These are phyloP conservation scores for Pampusana beccarii DNA, from an alignment of 2,113 vertebrate species.

Conservation along the genomic window DNA sequence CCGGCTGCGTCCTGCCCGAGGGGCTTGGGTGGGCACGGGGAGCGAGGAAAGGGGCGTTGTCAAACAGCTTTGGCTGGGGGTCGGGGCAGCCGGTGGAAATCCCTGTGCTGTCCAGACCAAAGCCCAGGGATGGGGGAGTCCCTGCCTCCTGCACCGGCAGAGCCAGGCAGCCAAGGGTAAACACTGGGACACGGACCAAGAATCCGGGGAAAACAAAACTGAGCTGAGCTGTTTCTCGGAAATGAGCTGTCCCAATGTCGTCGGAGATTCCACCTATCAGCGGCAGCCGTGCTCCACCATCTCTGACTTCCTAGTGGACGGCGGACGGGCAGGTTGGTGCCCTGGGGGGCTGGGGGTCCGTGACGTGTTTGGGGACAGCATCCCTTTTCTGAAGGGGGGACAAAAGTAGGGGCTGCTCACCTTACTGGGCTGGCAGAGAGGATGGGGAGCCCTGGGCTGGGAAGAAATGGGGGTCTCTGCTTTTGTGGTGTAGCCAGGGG, in stretches of 20 bases:
- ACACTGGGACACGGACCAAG: too few species aligned
- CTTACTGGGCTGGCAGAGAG: fast-evolving
- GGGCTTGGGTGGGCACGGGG: fast-evolving
- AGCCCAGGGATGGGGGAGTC: fast-evolving
- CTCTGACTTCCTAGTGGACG: too few species aligned
- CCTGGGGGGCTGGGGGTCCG: fast-evolving
- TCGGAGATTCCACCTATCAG: fast-evolving
- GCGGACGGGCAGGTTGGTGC: fast-evolving
- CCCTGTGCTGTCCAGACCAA: fast-evolving
- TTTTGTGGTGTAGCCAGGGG: fast-evolving
- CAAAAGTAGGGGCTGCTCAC: fast-evolving
- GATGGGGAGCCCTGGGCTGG: neutral
- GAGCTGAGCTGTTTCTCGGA: too few species aligned
- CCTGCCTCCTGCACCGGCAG: fast-evolving
- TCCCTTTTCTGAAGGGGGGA: neutral
- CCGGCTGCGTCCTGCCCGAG: neutral
- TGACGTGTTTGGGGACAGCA: fast-evolving
- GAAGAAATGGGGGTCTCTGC: neutral
- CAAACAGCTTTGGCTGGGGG: fast-evolving
- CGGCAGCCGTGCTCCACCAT: too few species aligned
- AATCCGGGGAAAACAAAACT: too few species aligned
- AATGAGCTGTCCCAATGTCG: fast-evolving
- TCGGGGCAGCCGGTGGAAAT: neutral
- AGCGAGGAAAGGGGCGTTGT: fast-evolving
- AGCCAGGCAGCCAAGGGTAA: fast-evolving